phyloP scores from a whole-genome alignment of 2,113 vertebrate genomes.

The Pomatostomus ruficeps region DNA sequence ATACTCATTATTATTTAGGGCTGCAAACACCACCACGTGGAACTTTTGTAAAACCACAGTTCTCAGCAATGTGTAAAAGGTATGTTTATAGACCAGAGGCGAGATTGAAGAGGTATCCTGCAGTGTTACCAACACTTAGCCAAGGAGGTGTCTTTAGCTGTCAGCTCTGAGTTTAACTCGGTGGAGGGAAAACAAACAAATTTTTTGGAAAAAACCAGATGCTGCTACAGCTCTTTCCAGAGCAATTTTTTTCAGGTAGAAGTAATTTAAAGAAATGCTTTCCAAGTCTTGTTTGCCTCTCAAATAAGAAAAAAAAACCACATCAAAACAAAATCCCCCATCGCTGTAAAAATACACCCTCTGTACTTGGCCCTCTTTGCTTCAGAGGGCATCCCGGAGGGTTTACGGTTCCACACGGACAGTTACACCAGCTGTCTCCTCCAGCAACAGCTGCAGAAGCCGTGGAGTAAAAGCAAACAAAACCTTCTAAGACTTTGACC shows the following conservation, averaged over 20 bases:
- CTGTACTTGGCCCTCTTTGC: background rate
- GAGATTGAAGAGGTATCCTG: background rate
- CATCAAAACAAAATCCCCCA: background rate
- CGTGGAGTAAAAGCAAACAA: background rate
- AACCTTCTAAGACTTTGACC: background rate
- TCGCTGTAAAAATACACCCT: background rate
- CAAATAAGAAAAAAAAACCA: background rate
- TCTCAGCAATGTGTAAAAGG: background rate
- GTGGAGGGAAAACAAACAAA: background rate
- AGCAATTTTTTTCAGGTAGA: background rate
- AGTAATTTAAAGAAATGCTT: background rate
- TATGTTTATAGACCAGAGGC: background rate
- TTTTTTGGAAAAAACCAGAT: background rate
- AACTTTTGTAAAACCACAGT: background rate
- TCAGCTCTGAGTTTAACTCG: background rate
- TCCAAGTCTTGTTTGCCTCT: background rate
- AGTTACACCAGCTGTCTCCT: background rate
- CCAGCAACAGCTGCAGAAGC: background rate
- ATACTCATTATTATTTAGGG: background rate
- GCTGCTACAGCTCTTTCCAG: background rate
- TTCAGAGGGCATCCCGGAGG: background rate
- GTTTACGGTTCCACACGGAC: background rate
- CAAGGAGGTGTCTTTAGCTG: background rate
- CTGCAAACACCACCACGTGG: rapidly evolving
- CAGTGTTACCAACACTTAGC: background rate